Conservation (phyloP, 2,888 invertebrate genomes). For the Drosophila vallismaia region DNA sequence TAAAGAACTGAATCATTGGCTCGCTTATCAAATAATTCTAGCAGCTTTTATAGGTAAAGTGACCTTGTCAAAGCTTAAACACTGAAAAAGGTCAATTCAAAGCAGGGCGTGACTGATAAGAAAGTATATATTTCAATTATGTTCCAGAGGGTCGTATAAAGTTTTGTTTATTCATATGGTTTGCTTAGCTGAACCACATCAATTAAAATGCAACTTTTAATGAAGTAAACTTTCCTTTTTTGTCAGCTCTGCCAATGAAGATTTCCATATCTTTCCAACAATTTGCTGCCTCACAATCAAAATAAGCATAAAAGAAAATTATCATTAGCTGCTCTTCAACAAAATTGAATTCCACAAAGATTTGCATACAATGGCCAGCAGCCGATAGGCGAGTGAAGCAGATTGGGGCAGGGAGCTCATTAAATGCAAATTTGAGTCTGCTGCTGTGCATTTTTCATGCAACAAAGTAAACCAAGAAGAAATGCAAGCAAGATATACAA, state of each 20-base stretch:
- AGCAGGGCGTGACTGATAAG: constrained; percentile 53
- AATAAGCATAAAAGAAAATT: constrained; percentile 44
- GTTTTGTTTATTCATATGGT: not conserved
- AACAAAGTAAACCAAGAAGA: constrained; percentile 49
- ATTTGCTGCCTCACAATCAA: constrained; percentile 35
- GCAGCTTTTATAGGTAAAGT: constrained; percentile 10
- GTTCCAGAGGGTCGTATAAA: not conserved
- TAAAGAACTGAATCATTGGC: not conserved
- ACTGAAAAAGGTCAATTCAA: constrained; percentile 48
- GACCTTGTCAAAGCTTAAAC: constrained; percentile 38
- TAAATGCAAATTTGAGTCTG: constrained; percentile 71
- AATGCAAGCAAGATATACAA: constrained; percentile 20
- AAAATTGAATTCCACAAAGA: constrained; percentile 64
- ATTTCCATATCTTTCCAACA: constrained; percentile 54
- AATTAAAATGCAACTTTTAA: constrained; percentile 18
- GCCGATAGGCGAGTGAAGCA: not conserved
- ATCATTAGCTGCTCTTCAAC: constrained; percentile 42
- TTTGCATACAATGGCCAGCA: constrained; percentile 57
- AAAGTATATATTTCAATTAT: not conserved
- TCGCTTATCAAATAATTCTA: constrained; percentile 28
- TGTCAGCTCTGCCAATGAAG: constrained; percentile 32
- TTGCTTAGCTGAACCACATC: not conserved
- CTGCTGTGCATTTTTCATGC: constrained; percentile 50
- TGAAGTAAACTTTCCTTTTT: constrained; percentile 36
- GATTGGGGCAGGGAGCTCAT: constrained; percentile 53